These are phyloP conservation scores for Falco biarmicus DNA, from an alignment of 2,797 vertebrate genomes.

Conservation along the genomic window DNA sequence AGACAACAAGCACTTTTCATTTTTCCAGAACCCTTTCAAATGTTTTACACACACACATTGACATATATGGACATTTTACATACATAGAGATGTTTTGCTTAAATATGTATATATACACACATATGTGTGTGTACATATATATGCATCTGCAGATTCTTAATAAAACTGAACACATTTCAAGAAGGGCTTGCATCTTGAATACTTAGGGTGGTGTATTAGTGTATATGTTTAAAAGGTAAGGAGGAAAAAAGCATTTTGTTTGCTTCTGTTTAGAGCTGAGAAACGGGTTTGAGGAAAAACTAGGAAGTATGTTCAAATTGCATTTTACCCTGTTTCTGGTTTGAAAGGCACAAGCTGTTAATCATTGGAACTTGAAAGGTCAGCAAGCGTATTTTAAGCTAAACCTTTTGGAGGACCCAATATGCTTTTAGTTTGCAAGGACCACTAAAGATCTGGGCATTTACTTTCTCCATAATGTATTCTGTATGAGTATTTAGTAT, in stretches of 20 bases:
- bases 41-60: not conserved
- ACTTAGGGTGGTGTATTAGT: not conserved
- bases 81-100: not conserved
- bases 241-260: not conserved
- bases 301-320: not conserved
- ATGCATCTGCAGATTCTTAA: not conserved
- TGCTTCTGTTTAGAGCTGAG: slow-evolving; percentile 18
- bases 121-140: not conserved
- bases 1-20: not conserved
- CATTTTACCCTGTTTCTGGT: slow-evolving; percentile 8
- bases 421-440: slow-evolving; percentile 66
- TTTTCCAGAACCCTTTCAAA: not conserved
- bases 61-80: not conserved
- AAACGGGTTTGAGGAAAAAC: not conserved
- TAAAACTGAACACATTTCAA: not conserved
- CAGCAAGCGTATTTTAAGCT: slow-evolving; percentile 28
- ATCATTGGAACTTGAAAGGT: slow-evolving; percentile 2
- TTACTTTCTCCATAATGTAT: slow-evolving; percentile 67
- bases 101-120: not conserved
- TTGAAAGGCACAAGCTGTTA: slow-evolving; percentile 19
- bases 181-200: not conserved
- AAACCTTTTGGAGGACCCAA: slow-evolving; percentile 59
- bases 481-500: slow-evolving; percentile 71
- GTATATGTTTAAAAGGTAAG: not conserved
- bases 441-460: slow-evolving; percentile 66